A percentile compares a stretch with the other conserved stretches of the same genome.
Evolutionary conservation across 2,888 invertebrate species (phyloP).

Genomic region (Tenthredo amoena): DNA sequence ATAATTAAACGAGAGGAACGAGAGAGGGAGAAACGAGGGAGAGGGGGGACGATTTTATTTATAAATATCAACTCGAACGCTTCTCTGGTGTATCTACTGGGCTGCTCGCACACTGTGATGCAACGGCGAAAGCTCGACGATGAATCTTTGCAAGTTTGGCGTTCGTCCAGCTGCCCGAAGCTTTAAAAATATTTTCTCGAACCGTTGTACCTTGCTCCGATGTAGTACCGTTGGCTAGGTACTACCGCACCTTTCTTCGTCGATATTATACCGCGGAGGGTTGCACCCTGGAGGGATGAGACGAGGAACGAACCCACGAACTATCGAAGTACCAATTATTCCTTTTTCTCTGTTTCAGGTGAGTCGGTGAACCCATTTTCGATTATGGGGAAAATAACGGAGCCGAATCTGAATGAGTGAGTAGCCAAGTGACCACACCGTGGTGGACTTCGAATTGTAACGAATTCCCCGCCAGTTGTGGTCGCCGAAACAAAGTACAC

Average conservation of each 20-base stretch:
- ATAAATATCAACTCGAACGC: constrained; percentile 34
- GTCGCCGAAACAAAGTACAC: neutral
- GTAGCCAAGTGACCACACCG: neutral
- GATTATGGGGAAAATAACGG: neutral
- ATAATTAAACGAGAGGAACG: neutral
- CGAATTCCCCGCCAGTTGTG: neutral
- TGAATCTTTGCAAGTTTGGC: constrained; percentile 34
- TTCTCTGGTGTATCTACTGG: neutral
- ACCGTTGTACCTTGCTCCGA: neutral
- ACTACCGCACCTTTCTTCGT: neutral
- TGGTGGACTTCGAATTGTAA: neutral
- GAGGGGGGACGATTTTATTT: constrained; percentile 31
- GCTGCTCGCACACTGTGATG: neutral
- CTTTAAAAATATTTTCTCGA: constrained; percentile 49
- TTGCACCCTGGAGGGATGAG: neutral
- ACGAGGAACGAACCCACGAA: neutral
- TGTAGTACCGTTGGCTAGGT: neutral
- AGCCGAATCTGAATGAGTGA: neutral
- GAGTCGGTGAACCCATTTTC: neutral
- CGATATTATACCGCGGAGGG: neutral
- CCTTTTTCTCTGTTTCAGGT: constrained; percentile 6
- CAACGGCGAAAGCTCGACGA: constrained; percentile 38
- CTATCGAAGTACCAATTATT: neutral
- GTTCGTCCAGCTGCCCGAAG: constrained; percentile 33
- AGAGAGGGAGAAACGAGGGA: neutral